These are phyloP conservation scores for Anseranas semipalmata DNA, from an alignment of 2,113 vertebrate genomes.

Conservation along the genomic window DNA sequence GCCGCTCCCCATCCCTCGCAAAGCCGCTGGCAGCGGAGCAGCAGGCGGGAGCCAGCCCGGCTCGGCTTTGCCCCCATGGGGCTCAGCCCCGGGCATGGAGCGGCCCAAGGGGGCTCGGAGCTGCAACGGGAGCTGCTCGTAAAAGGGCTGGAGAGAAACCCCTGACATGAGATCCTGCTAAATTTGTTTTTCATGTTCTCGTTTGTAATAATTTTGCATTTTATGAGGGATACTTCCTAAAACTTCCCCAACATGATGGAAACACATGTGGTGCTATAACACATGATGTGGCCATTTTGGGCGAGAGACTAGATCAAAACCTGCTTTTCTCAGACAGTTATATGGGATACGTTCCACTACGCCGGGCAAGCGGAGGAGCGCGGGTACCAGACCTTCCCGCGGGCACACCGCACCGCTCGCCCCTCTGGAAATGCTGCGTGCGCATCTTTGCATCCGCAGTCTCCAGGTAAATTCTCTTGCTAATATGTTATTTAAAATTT, in stretches of 20 bases:
- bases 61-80: too few relatives aligned
- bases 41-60: not conserved
- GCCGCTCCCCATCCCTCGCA: not conserved
- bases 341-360: not conserved
- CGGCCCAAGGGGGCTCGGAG: not conserved
- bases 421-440: not conserved
- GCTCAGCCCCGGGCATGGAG: not conserved
- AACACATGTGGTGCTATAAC: conserved; percentile 54
- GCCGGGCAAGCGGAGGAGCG: not conserved
- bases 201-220: conserved; percentile 47
- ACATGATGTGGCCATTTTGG: not conserved
- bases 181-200: conserved; percentile 56
- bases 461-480: not conserved
- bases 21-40: not conserved
- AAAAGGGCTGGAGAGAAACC: conserved; percentile 29
- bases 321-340: not conserved
- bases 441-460: not conserved
- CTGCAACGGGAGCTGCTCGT: conserved; percentile 23
- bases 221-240: conserved; percentile 68
- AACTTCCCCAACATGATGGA: conserved; percentile 46
- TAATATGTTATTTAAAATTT: not conserved
- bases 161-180: not conserved
- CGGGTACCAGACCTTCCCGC: not conserved
- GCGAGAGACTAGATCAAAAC: conserved; percentile 3
- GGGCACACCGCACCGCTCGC: not conserved